phyloP scores from a whole-genome alignment of 2,113 vertebrate genomes.

The Pluvialis apricaria region DNA sequence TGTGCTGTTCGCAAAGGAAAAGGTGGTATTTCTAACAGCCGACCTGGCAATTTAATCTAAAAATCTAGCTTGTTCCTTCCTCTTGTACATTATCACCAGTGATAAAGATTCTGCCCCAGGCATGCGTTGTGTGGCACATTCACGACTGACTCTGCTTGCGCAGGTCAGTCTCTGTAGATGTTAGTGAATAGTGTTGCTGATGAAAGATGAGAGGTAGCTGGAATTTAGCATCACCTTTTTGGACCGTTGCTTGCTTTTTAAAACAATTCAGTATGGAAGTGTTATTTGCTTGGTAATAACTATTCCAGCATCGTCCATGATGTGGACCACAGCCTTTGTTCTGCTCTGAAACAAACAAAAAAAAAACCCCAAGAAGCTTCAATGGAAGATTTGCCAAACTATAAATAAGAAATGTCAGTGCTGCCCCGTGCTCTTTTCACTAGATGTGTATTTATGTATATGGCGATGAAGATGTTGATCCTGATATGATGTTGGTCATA shows the following conservation, averaged over 20 bases:
- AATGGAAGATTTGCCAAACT: neutral
- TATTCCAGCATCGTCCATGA: neutral
- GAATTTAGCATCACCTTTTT: neutral
- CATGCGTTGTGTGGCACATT: neutral
- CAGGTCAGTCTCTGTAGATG: neutral
- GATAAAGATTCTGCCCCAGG: neutral
- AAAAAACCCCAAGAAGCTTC: neutral
- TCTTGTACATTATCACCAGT: neutral
- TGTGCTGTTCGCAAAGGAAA: neutral
- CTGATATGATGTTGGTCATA: neutral
- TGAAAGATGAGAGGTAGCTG: neutral
- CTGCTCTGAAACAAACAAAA: neutral
- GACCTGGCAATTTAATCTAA: neutral
- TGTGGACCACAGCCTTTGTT: neutral
- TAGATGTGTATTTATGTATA: neutral
- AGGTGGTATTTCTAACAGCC: neutral
- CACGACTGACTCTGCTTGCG: neutral
- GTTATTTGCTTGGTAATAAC: neutral
- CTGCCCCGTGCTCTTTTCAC: neutral
- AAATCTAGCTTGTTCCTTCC: neutral
- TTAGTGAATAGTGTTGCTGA: neutral
- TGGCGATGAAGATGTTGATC: neutral
- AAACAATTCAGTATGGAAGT: neutral
- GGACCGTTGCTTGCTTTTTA: neutral
- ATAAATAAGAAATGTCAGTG: neutral